phyloP scores from a whole-genome alignment of 2,888 invertebrate genomes.

The Diarsia dahlii region DNA sequence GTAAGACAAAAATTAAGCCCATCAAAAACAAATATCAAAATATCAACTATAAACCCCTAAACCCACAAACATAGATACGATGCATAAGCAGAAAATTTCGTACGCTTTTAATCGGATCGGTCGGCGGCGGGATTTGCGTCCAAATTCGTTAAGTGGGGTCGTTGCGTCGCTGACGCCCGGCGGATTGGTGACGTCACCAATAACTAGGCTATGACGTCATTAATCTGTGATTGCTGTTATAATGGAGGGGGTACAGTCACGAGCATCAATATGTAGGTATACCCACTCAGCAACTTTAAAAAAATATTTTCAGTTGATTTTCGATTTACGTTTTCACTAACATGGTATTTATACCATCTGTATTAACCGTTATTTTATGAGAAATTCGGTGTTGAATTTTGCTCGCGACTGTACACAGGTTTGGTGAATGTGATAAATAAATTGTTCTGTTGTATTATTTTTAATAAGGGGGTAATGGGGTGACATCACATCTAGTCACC shows the following conservation, averaged over 20 bases:
- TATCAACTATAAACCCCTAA: conserved; percentile 13
- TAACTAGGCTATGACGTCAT: conserved; percentile 55
- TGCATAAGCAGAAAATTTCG: conserved; percentile 53
- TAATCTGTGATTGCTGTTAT: conserved; percentile 48
- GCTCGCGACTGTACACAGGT: background rate
- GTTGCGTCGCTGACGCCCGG: conserved; percentile 59
- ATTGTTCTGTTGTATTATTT: background rate
- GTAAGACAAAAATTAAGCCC: background rate
- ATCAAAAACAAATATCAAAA: background rate
- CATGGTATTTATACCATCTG: too few relatives aligned
- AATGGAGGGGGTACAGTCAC: conserved; percentile 5
- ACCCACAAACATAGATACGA: conserved; percentile 14
- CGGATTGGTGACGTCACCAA: conserved; percentile 58
- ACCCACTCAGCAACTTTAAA: too few relatives aligned
- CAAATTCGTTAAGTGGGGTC: conserved; percentile 64
- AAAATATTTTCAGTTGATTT: too few relatives aligned
- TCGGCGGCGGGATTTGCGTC: conserved; percentile 56
- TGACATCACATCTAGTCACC: too few relatives aligned
- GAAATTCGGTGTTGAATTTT: too few relatives aligned
- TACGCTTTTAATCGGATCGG: conserved; percentile 59
- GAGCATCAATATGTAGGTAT: too few relatives aligned
- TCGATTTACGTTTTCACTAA: too few relatives aligned
- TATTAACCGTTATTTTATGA: too few relatives aligned
- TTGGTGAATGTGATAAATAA: background rate
- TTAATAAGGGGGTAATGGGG: too few relatives aligned